Base-by-base conservation (phyloP, 2,797 vertebrate species). In the Anguilla pacifica region DNA sequence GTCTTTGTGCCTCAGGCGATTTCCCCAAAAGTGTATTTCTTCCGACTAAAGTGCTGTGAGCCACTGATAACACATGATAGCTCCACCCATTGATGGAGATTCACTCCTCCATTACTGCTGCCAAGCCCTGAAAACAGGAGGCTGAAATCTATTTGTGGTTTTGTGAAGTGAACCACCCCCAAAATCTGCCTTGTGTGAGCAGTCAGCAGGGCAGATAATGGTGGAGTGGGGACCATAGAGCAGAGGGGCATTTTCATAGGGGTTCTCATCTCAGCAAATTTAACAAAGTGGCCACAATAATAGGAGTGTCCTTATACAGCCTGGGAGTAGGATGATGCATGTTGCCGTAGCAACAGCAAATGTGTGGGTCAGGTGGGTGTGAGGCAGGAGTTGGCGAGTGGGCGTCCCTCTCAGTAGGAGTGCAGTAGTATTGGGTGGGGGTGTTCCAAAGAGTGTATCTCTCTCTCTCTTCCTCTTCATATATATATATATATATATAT, bases 351-450 rank as follows among this genome's bases (percentile, higher is more conserved):
- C 77, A 82, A 82, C 17, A 6, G 55, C 74, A 82, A 49, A 87
- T 43, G 31, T 64, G 22, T 82, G 51, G 79, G 79, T 82, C 46
- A 87, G 74, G 35, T 39, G 81, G 19, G 77, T 3, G 39, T 19
- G 86, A 3, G 19, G 79, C 79, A 49, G 19, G 79, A 53, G 86
- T 9, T 13, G 53, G 72, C 2, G 31, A 39, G 72, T 77, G 31
- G 31, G 11, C 15, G 72, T 77, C 72, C 31, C 28, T 39, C 72
- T 77, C 72, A 79, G 86, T 81, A 53, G 53, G 53, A 17, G 35
- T 51, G 22, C 43, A 43, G 77, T 46, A 25, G 7, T 49, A 67
- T 74, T 64, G 83, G 70, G 83, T 90, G 87, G 91, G 87, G 77
- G 86, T 70, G 74, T 15, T 19, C 6, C 22, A 19, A 64, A 64